Evolutionary conservation across 2,113 vertebrate species (phyloP).

Genomic region (Oreocharis arfaki): DNA sequence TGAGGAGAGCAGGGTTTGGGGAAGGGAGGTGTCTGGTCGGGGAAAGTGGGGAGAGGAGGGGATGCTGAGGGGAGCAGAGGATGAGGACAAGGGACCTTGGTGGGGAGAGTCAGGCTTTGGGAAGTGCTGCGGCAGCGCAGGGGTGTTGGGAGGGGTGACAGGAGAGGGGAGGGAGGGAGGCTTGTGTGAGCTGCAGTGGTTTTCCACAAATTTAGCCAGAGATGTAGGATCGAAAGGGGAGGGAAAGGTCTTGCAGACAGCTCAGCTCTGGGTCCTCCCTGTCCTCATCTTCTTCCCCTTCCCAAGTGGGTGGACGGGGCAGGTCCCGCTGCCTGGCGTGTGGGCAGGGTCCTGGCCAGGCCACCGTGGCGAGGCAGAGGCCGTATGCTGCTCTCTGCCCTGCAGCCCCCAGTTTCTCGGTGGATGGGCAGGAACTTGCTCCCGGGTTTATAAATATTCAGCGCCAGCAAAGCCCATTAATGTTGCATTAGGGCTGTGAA

Average conservation of each 20-base stretch:
- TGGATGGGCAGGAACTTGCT: slow-evolving; percentile 16
- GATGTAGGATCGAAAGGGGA: background rate
- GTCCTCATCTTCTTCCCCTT: background rate
- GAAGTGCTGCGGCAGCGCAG: background rate
- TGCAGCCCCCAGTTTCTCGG: background rate
- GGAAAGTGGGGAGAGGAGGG: background rate
- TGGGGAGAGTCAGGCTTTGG: accelerated
- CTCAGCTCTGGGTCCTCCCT: background rate
- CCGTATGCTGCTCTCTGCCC: background rate
- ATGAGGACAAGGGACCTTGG: accelerated
- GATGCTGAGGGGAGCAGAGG: background rate
- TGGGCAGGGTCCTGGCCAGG: background rate
- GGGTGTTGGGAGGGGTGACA: background rate
- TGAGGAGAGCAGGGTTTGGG: background rate
- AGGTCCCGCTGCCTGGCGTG: accelerated
- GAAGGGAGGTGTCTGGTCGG: background rate
- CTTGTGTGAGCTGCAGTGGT: background rate
- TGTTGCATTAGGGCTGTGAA: slow-evolving; percentile 61
- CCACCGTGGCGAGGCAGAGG: accelerated
- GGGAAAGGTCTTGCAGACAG: background rate
- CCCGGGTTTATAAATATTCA: slow-evolving; percentile 62
- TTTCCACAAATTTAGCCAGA: background rate
- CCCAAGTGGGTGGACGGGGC: background rate
- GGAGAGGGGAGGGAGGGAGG: background rate
- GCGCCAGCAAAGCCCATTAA: slow-evolving; percentile 34